Conservation (phyloP, 2,888 invertebrate species). For the Zelleria hepariella region DNA sequence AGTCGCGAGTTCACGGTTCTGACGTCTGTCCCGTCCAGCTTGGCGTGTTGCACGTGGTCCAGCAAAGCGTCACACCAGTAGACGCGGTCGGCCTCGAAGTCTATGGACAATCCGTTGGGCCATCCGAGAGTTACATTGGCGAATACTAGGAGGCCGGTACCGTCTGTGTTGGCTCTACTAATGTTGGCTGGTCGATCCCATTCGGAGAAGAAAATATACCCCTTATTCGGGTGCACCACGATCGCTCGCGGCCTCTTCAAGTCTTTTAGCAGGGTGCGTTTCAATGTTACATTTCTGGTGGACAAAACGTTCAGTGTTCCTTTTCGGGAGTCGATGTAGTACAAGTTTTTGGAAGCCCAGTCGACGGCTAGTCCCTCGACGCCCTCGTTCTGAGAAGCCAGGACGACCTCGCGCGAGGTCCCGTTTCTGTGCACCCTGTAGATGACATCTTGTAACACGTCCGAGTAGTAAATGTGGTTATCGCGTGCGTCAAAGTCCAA, state of each 20-base stretch:
- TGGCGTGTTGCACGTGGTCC: conserved; percentile 96
- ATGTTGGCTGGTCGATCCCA: conserved; percentile 98
- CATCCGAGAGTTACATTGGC: conserved; percentile 93
- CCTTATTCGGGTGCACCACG: conserved; percentile 96
- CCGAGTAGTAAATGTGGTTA: conserved; percentile 96
- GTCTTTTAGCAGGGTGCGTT: conserved; percentile 87
- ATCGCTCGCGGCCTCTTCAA: conserved; percentile 95
- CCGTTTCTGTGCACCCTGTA: conserved; percentile 86
- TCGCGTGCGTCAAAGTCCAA: conserved; percentile 93
- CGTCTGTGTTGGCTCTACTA: conserved; percentile 92
- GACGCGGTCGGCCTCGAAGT: conserved; percentile 87
- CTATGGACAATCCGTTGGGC: conserved; percentile 97
- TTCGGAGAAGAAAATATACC: conserved; percentile 95
- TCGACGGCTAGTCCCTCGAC: conserved; percentile 96
- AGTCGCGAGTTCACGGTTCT: conserved; percentile 89
- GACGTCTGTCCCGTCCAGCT: conserved; percentile 91
- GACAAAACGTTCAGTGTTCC: conserved; percentile 95
- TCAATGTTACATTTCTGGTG: conserved; percentile 86
- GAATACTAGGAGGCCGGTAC: conserved; percentile 88
- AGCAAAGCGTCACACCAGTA: conserved; percentile 98
- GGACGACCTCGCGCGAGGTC: conserved; percentile 86
- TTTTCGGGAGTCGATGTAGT: conserved; percentile 95
- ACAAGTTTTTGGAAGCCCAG: conserved; percentile 95
- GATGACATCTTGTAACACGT: conserved; percentile 95
- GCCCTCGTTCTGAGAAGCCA: conserved; percentile 97